Base-by-base conservation (phyloP, 2,797 vertebrate genomes). In the Caiman crocodilus region DNA sequence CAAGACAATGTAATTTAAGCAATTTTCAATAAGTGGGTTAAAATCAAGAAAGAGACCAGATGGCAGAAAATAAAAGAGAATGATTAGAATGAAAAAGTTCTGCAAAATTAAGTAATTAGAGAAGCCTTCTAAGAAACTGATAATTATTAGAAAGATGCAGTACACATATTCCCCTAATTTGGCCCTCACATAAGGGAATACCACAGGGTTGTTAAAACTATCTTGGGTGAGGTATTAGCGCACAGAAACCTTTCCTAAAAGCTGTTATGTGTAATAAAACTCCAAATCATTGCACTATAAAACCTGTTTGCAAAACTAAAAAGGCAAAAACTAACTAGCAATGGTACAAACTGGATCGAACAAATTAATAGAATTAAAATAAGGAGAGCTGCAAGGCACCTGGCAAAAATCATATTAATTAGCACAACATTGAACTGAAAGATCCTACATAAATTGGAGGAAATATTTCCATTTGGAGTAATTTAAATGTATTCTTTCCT, bases 381-480 rank as follows among this genome's bases (percentile, higher is more conserved):
- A 25, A 14, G 63, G 4, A 0, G 0, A 59, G 6, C 75, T 64
- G 14, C 0, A 65, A 11, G 21, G 5, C 50, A 59, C 18, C 67
- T 32, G 71, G 65, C 7, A 73, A n/a, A 87, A 86, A 30, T 60
- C 71, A 71, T 30, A 82, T 32, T 17, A 50, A 10, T 9, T 50
- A 3, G 25, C 35, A 83, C 3, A 30, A 67, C 2, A 64, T 23
- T 26, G 86, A 63, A 79, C 21, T 4, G 58, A 79, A 90, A 69
- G 64, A 50, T 8, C 6, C 35, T 35, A 2, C 1, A 60, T 15
- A 85, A 87, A 63, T 0, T 0, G 28, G 57, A 90, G 90, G 50
- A 30, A 92, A 89, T 26, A 75, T 7, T 14, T 55, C n/a, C 3
- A 87, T 16, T 0, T 2, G 4, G 82, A 25, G 14, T 30, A 6